These are phyloP conservation scores for Anthophora plumipes DNA, from an alignment of 2,888 invertebrate genomes.

Conservation along the genomic window DNA sequence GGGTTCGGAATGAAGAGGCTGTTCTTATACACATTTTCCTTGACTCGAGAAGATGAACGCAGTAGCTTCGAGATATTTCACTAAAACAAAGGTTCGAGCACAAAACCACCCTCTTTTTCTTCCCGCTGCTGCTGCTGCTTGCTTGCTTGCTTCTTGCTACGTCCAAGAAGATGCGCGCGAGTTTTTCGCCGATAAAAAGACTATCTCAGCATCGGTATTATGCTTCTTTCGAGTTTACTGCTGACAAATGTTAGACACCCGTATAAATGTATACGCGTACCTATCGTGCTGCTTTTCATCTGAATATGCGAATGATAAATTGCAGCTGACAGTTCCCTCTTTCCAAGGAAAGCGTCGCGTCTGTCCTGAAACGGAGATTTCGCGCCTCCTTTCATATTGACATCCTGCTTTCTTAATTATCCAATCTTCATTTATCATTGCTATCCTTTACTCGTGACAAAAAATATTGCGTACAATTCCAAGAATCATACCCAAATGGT, in stretches of 20 bases:
- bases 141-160: slow-evolving; percentile 11
- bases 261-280: slow-evolving; percentile 6
- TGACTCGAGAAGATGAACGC: slow-evolving; percentile 55
- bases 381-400: not conserved
- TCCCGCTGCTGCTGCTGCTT: not conserved
- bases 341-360: not conserved
- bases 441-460: not conserved
- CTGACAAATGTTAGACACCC: slow-evolving; percentile 45
- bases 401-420: not conserved
- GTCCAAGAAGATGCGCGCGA: slow-evolving; percentile 42
- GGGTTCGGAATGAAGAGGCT: slow-evolving; percentile 60
- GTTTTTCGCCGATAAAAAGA: slow-evolving; percentile 55
- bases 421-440: not conserved
- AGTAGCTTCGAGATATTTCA: slow-evolving; percentile 64
- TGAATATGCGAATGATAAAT: slow-evolving; percentile 36
- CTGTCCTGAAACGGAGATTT: not conserved
- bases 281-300: slow-evolving; percentile 30
- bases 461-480: too few relatives aligned
- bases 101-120: slow-evolving; percentile 43
- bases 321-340: slow-evolving; percentile 7
- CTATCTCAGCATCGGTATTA: slow-evolving; percentile 56
- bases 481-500: too few relatives aligned
- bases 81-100: slow-evolving; percentile 59
- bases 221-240: slow-evolving; percentile 53
- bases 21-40: slow-evolving; percentile 57